Conservation (phyloP, 2,888 invertebrate genomes). For the Creontiades dilutus region DNA sequence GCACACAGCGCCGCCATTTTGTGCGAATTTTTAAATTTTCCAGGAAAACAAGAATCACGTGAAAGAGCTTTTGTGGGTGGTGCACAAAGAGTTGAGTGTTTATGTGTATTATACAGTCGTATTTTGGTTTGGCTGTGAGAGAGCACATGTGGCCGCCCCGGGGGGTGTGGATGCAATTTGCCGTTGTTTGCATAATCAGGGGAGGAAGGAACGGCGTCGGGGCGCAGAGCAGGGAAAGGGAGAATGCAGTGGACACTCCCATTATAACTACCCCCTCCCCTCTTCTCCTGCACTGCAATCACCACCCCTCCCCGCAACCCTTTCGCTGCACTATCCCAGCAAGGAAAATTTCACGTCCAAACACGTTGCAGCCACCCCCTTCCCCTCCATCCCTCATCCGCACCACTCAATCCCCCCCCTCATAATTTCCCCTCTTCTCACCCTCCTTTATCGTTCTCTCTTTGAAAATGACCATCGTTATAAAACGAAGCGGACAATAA, state of each 20-base stretch:
- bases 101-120: conserved; percentile 69
- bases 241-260: conserved; percentile 68
- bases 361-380: background rate
- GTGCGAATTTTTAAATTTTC: background rate
- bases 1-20: background rate
- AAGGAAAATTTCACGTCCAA: conserved; percentile 53
- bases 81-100: conserved; percentile 68
- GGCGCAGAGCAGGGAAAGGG: conserved; percentile 50
- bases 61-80: conserved; percentile 19
- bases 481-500: background rate
- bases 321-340: conserved; percentile 40
- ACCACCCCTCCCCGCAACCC: background rate
- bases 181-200: conserved; percentile 71
- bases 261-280: conserved; percentile 62
- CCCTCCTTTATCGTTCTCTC: background rate
- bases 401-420: background rate
- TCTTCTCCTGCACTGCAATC: background rate
- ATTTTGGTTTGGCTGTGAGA: conserved; percentile 68
- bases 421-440: background rate
- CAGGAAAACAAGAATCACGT: background rate
- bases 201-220: conserved; percentile 51
- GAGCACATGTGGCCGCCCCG: conserved; percentile 63
- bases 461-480: conserved; percentile 11
- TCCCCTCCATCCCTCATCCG: background rate
- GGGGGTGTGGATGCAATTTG: conserved; percentile 71